Conservation (phyloP, 2,888 invertebrate genomes). For the Carterocephalus palaemon region DNA sequence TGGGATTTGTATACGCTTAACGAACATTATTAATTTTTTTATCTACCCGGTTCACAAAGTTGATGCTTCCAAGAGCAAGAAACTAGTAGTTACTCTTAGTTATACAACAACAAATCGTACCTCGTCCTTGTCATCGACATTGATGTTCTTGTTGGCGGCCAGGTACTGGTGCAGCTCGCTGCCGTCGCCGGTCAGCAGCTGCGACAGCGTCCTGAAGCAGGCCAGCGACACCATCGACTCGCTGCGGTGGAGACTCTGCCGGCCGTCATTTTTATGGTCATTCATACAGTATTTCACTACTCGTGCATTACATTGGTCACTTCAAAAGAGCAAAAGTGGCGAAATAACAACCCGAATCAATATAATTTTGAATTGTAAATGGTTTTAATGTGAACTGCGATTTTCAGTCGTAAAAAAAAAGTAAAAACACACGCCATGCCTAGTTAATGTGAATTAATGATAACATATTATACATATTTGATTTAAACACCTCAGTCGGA, state of each 20-base stretch:
- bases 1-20: no score
- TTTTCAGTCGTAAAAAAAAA: neutral
- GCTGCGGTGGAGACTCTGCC: slow-evolving; percentile 90
- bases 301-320: no score
- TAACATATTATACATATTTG: neutral
- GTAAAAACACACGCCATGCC: slow-evolving; percentile 1
- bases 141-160: slow-evolving; percentile 88
- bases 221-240: slow-evolving; percentile 94
- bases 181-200: slow-evolving; percentile 89
- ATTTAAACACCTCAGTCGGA: slow-evolving; percentile 47
- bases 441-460: neutral
- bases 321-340: no score
- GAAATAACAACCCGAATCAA: no score
- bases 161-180: slow-evolving; percentile 88
- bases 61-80: no score
- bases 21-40: no score
- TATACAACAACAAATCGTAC: slow-evolving; percentile 75
- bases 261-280: no score
- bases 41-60: no score
- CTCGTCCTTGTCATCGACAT: slow-evolving; percentile 93
- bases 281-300: no score
- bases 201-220: slow-evolving; percentile 89
- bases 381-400: no score
- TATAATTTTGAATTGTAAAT: no score
- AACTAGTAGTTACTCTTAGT: no score